A percentile compares a stretch with the other conserved stretches of the same genome.
Evolutionary conservation across 2,113 vertebrate species (phyloP).

Genomic region (Hipposideros armiger): DNA sequence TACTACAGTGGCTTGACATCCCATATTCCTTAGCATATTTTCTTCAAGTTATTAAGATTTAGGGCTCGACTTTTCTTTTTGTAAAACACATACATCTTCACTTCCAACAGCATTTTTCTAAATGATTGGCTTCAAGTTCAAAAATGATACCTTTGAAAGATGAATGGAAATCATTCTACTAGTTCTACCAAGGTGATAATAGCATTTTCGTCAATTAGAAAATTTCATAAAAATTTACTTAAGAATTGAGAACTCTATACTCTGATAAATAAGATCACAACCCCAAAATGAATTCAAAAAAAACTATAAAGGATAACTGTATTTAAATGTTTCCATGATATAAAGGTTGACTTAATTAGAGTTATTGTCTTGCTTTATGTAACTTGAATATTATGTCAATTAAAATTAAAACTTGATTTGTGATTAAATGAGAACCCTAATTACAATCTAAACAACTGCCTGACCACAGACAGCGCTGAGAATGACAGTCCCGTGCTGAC

Average conservation of each 20-base stretch:
- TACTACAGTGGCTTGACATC: neutral
- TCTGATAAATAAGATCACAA: slow-evolving; percentile 27
- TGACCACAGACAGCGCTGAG: slow-evolving; percentile 16
- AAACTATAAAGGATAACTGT: neutral
- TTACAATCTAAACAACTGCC: neutral
- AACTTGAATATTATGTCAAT: neutral
- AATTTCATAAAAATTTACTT: neutral
- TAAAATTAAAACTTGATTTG: slow-evolving; percentile 54
- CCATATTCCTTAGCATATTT: neutral
- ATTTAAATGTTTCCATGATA: neutral
- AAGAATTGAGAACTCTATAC: neutral
- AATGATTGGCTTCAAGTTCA: neutral
- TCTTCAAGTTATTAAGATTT: slow-evolving; percentile 33
- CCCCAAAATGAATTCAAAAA: slow-evolving; percentile 7
- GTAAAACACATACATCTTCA: neutral
- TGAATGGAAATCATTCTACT: neutral
- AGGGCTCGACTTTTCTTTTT: neutral
- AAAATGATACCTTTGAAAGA: slow-evolving; percentile 33
- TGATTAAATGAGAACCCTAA: slow-evolving; percentile 26
- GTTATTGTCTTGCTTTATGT: neutral
- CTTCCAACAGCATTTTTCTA: neutral
- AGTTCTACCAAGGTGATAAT: neutral
- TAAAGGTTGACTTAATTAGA: neutral
- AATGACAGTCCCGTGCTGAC: neutral
- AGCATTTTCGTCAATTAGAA: slow-evolving; percentile 6